Evolutionary conservation across 2,113 vertebrate species (phyloP).

Genomic region (Procavia capensis): DNA sequence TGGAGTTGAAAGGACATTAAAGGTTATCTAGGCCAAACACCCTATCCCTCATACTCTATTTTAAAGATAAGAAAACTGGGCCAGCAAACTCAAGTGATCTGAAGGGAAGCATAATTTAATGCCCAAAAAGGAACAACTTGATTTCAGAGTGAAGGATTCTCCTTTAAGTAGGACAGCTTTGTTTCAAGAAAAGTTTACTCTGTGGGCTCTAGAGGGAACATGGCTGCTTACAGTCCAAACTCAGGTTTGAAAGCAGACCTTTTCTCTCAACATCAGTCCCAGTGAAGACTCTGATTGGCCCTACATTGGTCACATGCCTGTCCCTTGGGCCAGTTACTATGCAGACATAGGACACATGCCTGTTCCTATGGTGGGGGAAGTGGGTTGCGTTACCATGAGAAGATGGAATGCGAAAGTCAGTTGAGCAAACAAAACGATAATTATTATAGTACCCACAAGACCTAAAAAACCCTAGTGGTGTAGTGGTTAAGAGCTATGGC

Average conservation of each 20-base stretch:
- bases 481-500: too few species aligned
- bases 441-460: neutral
- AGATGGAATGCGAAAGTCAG: neutral
- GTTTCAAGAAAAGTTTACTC: neutral
- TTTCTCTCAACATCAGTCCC: neutral
- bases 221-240: neutral
- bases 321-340: neutral
- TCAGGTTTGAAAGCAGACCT: neutral
- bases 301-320: neutral
- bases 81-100: neutral
- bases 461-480: too few species aligned
- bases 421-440: neutral
- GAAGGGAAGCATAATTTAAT: conserved; percentile 13
- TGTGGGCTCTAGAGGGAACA: neutral
- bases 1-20: neutral
- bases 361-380: neutral
- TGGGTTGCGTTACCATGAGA: neutral
- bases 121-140: neutral
- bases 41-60: neutral
- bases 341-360: neutral
- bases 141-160: neutral
- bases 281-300: neutral
- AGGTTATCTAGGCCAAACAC: neutral
- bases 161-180: conserved; percentile 1
- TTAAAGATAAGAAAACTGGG: neutral